phyloP scores from a whole-genome alignment of 2,888 invertebrate genomes.

The Platycheirus albimanus region DNA sequence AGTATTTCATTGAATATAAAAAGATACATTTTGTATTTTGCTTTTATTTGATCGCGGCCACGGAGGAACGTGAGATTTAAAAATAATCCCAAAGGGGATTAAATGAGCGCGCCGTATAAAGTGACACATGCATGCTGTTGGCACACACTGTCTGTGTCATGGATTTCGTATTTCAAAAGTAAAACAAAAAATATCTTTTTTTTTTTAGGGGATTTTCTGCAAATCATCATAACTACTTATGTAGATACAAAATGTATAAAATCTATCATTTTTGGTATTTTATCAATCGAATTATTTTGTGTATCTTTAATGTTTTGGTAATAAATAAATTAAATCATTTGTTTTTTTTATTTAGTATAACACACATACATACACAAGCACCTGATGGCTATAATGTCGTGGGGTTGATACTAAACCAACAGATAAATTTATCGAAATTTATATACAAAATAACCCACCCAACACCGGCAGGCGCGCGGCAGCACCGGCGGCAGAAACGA shows the following conservation, averaged over 20 bases:
- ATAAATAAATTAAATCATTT: slow-evolving; percentile 67
- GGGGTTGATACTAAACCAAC: slow-evolving; percentile 42
- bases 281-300: slow-evolving; percentile 29
- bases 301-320: slow-evolving; percentile 59
- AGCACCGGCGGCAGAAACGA: not conserved
- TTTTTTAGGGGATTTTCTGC: slow-evolving; percentile 57
- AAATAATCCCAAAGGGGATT: slow-evolving; percentile 71
- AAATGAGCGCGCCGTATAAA: slow-evolving; percentile 59
- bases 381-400: slow-evolving; percentile 53
- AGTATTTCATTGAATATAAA: slow-evolving; percentile 1
- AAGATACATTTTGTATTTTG: not conserved
- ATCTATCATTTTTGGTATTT: slow-evolving; percentile 26
- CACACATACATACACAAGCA: slow-evolving; percentile 44
- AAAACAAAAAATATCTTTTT: not conserved
- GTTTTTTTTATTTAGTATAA: slow-evolving; percentile 36
- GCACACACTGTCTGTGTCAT: slow-evolving; percentile 24
- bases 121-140: slow-evolving; percentile 59
- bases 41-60: slow-evolving; percentile 61
- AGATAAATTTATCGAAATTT: not conserved
- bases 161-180: slow-evolving; percentile 48
- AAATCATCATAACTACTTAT: slow-evolving; percentile 40
- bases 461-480: too few species aligned
- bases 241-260: slow-evolving; percentile 52
- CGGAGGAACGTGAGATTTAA: slow-evolving; percentile 65
- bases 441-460: too few species aligned